Evolutionary conservation across 2,888 invertebrate genomes (phyloP), one percentile per base, ranked within the genome.

Genomic region (Nezara viridula): DNA sequence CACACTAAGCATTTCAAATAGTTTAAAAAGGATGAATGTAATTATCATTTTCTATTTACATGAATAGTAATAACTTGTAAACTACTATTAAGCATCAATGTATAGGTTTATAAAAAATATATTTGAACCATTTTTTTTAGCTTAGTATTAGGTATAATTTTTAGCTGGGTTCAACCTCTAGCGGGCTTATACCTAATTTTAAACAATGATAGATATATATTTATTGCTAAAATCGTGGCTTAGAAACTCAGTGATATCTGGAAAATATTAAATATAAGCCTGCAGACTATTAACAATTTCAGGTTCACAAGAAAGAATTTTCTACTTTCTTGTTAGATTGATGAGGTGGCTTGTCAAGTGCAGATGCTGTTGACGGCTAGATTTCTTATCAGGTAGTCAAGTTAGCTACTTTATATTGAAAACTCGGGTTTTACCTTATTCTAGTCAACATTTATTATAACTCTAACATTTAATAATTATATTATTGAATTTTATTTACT

Each of bases 261-360:
- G 3, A 24, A 73, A 16, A 37, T 73, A 73, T 21, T 1, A 37
- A 73, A 73, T 19, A 37, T 73, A 6, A 21, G 12, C 32, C 37
- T 19, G 37, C 19, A 27, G 27, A 27, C 0, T 27, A 60, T 60
- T 27, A 60, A 73, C 66, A 73, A 73, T 24, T 73, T 73, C 37
- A 32, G 19, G 66, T 37, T 21, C 19, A 0, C 19, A 9, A 32
- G 66, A 9, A 37, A 37, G 66, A 37, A 21, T 73, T 60, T 19
- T 73, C 19, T 73, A 37, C 37, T 73, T 32, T 37, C 66, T 73
- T 73, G 19, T 73, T 73, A 73, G 37, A 73, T 73, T 73, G 66
- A 73, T 73, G 66, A 73, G 37, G 66, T 19, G 19, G 66, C n/a
- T 37, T 73, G 66, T 73, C 66, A 14, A 73, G 66, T 73, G 37